Evolutionary conservation across 2,113 vertebrate species (phyloP), one percentile per base, ranked within the genome.

Genomic region (Gymnocephalus cernua): DNA sequence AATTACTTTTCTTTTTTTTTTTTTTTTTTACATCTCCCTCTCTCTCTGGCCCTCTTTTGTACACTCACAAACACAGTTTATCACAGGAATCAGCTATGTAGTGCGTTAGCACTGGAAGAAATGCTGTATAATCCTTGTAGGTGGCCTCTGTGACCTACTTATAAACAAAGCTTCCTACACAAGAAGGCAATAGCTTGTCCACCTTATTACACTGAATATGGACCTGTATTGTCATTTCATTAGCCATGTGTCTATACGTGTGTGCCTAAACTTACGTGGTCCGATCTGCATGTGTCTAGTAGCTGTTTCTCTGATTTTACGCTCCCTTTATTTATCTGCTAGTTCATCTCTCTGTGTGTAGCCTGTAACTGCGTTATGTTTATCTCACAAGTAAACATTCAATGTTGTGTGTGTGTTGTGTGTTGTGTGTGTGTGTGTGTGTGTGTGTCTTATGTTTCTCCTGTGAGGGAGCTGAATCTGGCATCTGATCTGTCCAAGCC

Each of bases 131-230:
- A 80, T 84, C 74, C 65, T 74, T 54, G 71, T 47, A 77, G 86
- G 88, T 87, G 84, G 80, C 86, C 72, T 74, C 62, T n/a, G 21
- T 79, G 86, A 79, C 90, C 80, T 80, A 84, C 86, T 84, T 88
- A 35, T 44, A 76, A 62, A 35, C n/a, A 13, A 25, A 38, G 74
- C 65, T 53, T 71, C 56, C 57, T 25, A 19, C 21, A 3, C 25
- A n/a, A 50, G 19, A 56, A 77, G 10, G 15, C 32, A 0, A n/a
- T 5, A 62, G 23, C 57, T 80, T 15, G 7, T 54, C 32, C 64
- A 61, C 18, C 15, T 18, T 13, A 58, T 57, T 63, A 41, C 56
- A 44, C n/a, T 23, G 4, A 45, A 2, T 16, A 11, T 32, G 59
- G 15, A 7, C 51, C 19, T 1, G 7, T 62, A 3, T 15, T 51